phyloP scores from a whole-genome alignment of 2,888 invertebrate species.

The Malachius bipustulatus region DNA sequence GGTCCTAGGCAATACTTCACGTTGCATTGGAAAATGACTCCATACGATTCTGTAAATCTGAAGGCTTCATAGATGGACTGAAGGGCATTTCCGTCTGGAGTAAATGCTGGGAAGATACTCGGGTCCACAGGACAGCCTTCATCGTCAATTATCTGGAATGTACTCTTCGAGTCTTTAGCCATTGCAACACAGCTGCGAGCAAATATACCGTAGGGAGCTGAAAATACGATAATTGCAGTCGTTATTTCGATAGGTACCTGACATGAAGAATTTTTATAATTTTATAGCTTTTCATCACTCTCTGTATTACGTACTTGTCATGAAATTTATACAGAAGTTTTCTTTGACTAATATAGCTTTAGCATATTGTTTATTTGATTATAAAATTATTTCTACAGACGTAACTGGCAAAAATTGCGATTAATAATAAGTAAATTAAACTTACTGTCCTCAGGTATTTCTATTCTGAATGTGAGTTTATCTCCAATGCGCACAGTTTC shows the following conservation, averaged over 20 bases:
- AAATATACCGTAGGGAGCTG: conserved; percentile 92
- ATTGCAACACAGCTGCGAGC: conserved; percentile 92
- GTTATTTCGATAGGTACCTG: too few species aligned
- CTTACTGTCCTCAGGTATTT: conserved; percentile 93
- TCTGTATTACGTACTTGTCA: too few species aligned
- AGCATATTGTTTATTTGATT: too few species aligned
- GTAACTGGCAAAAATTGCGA: too few species aligned
- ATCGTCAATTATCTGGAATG: conserved; percentile 91
- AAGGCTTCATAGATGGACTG: conserved; percentile 91
- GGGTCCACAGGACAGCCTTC: conserved; percentile 91
- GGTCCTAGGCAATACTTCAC: conserved; percentile 92
- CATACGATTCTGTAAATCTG: conserved; percentile 90
- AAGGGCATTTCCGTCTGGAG: conserved; percentile 78
- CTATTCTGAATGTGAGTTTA: conserved; percentile 88
- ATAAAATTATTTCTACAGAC: too few species aligned
- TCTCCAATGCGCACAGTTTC: conserved; percentile 92
- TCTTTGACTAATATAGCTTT: too few species aligned
- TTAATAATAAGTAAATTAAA: too few species aligned
- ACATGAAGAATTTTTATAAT: too few species aligned
- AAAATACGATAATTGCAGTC: conserved; percentile 25
- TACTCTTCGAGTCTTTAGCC: conserved; percentile 93
- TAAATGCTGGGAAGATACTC: conserved; percentile 86
- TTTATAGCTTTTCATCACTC: too few species aligned
- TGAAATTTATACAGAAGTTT: too few species aligned
- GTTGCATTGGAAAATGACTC: conserved; percentile 94